phyloP scores from a whole-genome alignment of 2,113 vertebrate species.

The Charina bottae region DNA sequence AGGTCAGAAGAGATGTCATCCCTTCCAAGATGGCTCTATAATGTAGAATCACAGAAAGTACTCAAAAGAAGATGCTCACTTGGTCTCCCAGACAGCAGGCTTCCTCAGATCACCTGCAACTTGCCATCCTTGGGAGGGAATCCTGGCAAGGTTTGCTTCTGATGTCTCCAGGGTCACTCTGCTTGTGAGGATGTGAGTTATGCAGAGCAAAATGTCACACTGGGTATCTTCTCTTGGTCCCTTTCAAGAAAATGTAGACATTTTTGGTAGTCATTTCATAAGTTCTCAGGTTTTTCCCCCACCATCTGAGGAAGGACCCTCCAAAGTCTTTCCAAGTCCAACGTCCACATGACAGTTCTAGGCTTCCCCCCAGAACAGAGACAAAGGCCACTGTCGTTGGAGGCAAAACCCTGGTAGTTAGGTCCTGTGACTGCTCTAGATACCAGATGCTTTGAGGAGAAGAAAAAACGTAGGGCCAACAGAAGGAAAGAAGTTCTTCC shows the following conservation, averaged over 20 bases:
- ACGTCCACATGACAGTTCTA: neutral
- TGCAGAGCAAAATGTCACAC: neutral
- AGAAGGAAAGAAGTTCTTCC: conserved; percentile 30
- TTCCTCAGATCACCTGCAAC: neutral
- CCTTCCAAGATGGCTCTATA: neutral
- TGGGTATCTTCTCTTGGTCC: neutral
- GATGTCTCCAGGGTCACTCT: neutral
- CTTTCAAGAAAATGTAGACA: neutral
- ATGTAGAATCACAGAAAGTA: neutral
- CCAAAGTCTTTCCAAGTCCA: neutral
- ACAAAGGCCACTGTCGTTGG: conserved; percentile 13
- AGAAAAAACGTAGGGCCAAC: neutral
- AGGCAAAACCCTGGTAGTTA: neutral
- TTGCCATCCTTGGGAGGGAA: neutral
- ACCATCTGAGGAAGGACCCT: neutral
- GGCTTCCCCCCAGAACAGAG: neutral
- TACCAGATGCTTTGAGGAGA: conserved; percentile 7
- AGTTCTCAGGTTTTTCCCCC: neutral
- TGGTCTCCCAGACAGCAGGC: neutral
- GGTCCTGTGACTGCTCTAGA: neutral
- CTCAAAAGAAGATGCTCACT: neutral
- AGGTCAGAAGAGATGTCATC: neutral
- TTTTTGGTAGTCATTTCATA: neutral
- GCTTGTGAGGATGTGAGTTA: too few relatives aligned
- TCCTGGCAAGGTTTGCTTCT: neutral